These are phyloP conservation scores for Ranitomeya variabilis DNA, from an alignment of 2,113 vertebrate species.

Conservation along the genomic window DNA sequence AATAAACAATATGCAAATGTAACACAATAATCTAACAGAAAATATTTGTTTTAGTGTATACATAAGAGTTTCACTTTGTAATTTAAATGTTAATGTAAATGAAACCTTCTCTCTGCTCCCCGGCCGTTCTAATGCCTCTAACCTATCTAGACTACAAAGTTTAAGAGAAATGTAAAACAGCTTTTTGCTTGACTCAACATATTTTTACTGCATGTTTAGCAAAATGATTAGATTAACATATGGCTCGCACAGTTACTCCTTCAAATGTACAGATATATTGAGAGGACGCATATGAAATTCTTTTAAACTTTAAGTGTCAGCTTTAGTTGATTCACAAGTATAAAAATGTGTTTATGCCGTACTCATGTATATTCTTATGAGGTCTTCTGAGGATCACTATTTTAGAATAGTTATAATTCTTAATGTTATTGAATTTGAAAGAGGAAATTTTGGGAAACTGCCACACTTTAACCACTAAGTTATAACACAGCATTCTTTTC, in stretches of 20 bases:
- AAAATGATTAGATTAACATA: not conserved
- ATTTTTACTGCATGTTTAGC: slow-evolving; percentile 1
- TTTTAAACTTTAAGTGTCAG: not conserved
- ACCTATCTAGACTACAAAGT: not conserved
- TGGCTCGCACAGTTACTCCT: not conserved
- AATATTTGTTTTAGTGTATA: too few relatives aligned
- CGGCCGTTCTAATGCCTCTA: not conserved
- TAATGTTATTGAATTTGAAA: not conserved
- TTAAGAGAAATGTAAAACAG: not conserved
- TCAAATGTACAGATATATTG: not conserved
- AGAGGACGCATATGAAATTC: not conserved
- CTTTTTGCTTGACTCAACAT: not conserved
- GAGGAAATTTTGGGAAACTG: not conserved
- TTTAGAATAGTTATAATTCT: not conserved
- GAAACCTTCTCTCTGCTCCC: not conserved
- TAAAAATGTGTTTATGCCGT: not conserved
- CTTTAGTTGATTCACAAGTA: not conserved
- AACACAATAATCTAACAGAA: not conserved
- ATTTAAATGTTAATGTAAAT: not conserved
- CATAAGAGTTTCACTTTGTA: not conserved
- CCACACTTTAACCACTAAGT: not conserved
- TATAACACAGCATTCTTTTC: not conserved
- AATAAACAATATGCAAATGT: not conserved
- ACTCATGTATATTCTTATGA: not conserved
- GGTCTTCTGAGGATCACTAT: not conserved